These are phyloP conservation scores for Anarrhichthys ocellatus DNA, from an alignment of 2,113 vertebrate genomes.

Conservation along the genomic window DNA sequence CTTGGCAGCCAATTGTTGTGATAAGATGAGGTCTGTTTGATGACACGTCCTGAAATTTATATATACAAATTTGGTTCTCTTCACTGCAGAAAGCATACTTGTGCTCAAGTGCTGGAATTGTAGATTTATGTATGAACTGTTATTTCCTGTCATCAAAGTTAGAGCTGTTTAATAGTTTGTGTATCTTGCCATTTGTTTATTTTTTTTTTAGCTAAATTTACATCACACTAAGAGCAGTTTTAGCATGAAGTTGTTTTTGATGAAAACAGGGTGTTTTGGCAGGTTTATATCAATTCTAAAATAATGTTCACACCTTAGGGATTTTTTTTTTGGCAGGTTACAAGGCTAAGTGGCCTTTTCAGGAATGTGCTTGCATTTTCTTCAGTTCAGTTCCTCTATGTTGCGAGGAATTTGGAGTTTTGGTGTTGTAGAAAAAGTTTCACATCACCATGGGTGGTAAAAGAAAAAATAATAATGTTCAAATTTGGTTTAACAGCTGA, in stretches of 20 bases:
- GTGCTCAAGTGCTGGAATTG: neutral
- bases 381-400: neutral
- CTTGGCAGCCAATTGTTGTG: constrained; percentile 43
- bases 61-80: neutral
- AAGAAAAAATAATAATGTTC: constrained; percentile 52
- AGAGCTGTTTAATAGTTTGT: neutral
- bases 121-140: neutral
- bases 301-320: neutral
- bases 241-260: neutral
- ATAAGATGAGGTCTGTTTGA: constrained; percentile 35
- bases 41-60: constrained; percentile 23
- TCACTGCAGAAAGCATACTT: neutral
- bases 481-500: constrained; percentile 43
- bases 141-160: neutral
- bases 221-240: neutral
- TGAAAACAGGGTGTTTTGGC: neutral
- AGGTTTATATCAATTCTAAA: neutral
- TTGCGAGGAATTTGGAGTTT: neutral
- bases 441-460: constrained; percentile 6
- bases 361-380: neutral
- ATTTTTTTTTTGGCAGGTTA: neutral
- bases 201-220: neutral
- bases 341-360: neutral
- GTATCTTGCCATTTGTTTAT: neutral
- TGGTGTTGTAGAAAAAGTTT: neutral